These are phyloP conservation scores for Tenthredo livida DNA, from an alignment of 2,888 invertebrate genomes.

Conservation along the genomic window DNA sequence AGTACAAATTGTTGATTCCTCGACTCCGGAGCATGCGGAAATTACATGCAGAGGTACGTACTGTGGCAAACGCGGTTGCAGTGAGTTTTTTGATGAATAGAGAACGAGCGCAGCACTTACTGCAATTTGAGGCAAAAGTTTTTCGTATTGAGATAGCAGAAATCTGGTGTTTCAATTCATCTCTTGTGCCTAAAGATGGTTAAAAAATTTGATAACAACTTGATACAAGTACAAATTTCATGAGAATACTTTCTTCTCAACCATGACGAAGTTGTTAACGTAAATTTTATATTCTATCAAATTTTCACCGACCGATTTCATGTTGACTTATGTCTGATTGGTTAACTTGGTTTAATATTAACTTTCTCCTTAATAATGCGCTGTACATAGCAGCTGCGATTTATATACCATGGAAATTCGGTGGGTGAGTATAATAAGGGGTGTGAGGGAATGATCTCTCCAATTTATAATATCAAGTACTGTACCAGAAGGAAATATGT, in stretches of 20 bases:
- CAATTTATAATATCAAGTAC: not conserved
- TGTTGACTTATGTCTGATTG: conserved; percentile 21
- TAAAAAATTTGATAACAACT: not conserved
- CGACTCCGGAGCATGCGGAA: not conserved
- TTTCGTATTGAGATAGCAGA: not conserved
- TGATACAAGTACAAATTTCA: not conserved
- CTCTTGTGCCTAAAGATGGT: not conserved
- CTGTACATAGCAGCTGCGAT: not conserved
- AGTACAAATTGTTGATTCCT: not conserved
- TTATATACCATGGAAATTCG: not conserved
- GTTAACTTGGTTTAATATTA: not conserved
- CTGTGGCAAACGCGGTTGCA: no score
- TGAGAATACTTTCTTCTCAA: not conserved
- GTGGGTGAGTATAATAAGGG: not conserved
- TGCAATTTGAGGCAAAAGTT: not conserved
- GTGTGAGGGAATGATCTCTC: not conserved
- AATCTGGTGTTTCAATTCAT: not conserved
- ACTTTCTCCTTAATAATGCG: not conserved
- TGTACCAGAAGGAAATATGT: not conserved
- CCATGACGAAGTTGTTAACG: not conserved
- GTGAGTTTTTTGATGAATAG: not conserved
- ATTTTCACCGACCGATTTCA: not conserved
- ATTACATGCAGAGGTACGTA: not conserved
- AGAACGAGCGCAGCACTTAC: no score
- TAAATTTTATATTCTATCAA: conserved; percentile 11